phyloP scores from a whole-genome alignment of 2,113 vertebrate species.

The Ramphastos sulfuratus region DNA sequence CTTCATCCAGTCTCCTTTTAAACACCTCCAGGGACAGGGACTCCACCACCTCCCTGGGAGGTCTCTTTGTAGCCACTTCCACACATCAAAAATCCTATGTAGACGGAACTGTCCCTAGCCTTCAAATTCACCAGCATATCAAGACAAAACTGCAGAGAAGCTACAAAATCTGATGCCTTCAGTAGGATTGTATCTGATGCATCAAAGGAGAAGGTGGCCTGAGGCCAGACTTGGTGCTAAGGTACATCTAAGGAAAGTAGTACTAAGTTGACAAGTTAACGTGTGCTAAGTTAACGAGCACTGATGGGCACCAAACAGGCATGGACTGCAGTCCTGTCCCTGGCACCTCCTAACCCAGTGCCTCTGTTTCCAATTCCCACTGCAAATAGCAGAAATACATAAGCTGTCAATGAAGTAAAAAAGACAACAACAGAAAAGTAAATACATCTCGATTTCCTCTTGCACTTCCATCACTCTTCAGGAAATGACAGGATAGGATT shows the following conservation, averaged over 20 bases:
- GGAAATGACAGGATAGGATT: background rate
- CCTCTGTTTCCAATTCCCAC: background rate
- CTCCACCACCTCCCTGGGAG: no score
- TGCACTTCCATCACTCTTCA: background rate
- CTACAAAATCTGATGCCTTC: background rate
- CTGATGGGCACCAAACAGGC: background rate
- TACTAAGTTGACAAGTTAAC: no score
- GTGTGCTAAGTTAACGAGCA: background rate
- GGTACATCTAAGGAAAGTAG: background rate
- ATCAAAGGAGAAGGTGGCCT: background rate
- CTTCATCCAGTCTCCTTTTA: no score
- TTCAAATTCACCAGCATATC: background rate
- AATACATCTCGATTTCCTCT: background rate
- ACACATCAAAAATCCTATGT: background rate
- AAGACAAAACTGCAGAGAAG: background rate
- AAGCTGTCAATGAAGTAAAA: background rate
- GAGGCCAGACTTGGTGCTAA: background rate
- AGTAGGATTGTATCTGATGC: background rate
- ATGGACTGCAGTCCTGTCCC: background rate
- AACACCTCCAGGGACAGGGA: no score
- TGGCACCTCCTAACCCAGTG: background rate
- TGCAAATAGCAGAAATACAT: background rate
- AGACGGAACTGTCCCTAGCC: background rate
- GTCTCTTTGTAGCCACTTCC: background rate
- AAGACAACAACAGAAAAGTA: background rate